phyloP scores from a whole-genome alignment of 2,113 vertebrate species.

The Misgurnus anguillicaudatus region DNA sequence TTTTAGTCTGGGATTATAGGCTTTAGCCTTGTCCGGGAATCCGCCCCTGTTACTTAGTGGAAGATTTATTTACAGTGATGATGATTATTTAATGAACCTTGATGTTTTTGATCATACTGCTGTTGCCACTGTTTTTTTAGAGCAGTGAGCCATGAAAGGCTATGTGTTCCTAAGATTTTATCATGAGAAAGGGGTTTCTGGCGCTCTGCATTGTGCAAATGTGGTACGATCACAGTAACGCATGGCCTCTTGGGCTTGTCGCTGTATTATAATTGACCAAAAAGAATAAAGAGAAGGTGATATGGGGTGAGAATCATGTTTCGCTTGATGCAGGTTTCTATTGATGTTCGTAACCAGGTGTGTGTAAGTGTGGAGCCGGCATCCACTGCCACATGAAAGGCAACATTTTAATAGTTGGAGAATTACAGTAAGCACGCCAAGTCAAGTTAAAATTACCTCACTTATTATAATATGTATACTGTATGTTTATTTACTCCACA shows the following conservation, averaged over 20 bases:
- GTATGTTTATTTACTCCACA: slow-evolving; percentile 16
- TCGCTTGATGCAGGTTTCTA: slow-evolving; percentile 22
- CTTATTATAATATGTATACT: neutral
- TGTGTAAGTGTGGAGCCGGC: slow-evolving; percentile 27
- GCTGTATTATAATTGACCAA: slow-evolving; percentile 51
- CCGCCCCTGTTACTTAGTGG: neutral
- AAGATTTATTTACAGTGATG: neutral
- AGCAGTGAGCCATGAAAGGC: no score
- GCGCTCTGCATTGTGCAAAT: no score
- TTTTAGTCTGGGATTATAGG: no score
- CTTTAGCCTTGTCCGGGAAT: no score
- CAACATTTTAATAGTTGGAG: slow-evolving; percentile 34
- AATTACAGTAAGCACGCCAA: slow-evolving; percentile 36
- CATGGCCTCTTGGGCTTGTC: neutral
- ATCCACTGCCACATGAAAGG: slow-evolving; percentile 10
- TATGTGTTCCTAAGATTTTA: no score
- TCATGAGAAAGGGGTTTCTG: no score
- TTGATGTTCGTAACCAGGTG: slow-evolving; percentile 38
- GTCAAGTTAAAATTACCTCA: slow-evolving; percentile 19
- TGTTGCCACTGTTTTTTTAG: no score
- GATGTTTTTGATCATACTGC: neutral
- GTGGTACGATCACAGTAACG: no score
- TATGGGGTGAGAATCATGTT: slow-evolving; percentile 18
- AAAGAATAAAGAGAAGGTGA: neutral
- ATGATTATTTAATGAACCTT: neutral